Conservation (phyloP, 1,140 invertebrate genomes). For the Zaprionus tsacasi region DNA sequence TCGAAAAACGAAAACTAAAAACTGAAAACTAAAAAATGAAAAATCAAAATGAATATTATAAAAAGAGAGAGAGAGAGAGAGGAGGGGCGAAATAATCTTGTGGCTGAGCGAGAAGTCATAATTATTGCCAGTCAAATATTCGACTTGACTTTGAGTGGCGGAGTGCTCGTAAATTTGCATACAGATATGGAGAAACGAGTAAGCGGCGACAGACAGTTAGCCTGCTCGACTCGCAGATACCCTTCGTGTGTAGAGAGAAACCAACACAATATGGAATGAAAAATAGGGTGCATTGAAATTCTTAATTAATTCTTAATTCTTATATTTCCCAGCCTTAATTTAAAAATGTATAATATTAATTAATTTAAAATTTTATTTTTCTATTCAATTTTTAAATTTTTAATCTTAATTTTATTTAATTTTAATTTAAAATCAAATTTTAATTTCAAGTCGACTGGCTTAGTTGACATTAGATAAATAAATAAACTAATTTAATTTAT, state of each 20-base stretch:
- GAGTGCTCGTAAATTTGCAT: slow-evolving; percentile 44
- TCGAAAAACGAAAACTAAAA: neutral
- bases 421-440: no score
- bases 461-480: no score
- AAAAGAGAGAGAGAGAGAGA: neutral
- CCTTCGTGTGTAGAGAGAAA: neutral
- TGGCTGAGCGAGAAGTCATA: slow-evolving; percentile 75
- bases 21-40: neutral
- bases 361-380: no score
- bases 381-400: no score
- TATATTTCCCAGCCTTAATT: no score
- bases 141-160: slow-evolving; percentile 36
- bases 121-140: slow-evolving; percentile 79
- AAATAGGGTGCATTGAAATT: neutral
- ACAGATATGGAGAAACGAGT: slow-evolving; percentile 12
- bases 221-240: neutral
- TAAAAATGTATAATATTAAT: no score
- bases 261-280: neutral
- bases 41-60: slow-evolving; percentile 33
- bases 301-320: no score
- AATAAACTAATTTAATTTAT: neutral
- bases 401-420: no score
- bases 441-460: no score
- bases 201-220: neutral
- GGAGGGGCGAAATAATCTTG: slow-evolving; percentile 38